phyloP scores from a whole-genome alignment of 2,888 invertebrate genomes.

The Cataglyphis albicans region DNA sequence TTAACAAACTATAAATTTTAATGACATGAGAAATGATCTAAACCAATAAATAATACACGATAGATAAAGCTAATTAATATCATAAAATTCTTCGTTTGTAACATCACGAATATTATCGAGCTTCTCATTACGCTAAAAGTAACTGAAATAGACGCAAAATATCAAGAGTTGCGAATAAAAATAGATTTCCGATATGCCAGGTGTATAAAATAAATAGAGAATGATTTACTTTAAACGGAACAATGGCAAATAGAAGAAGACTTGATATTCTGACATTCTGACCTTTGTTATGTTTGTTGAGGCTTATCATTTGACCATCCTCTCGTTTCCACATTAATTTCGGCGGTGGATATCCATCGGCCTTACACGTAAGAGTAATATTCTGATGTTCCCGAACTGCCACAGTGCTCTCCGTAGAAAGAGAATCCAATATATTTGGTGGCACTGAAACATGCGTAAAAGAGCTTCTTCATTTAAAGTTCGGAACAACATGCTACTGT shows the following conservation, averaged over 20 bases:
- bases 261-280: constrained; percentile 65
- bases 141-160: neutral
- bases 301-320: constrained; percentile 94
- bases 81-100: neutral
- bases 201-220: neutral
- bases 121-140: neutral
- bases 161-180: neutral
- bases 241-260: neutral
- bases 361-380: constrained; percentile 96
- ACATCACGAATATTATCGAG: neutral
- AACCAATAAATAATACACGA: neutral
- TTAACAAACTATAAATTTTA: neutral
- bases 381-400: constrained; percentile 97
- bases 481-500: neutral
- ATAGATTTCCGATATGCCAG: neutral
- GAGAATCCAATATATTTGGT: constrained; percentile 95
- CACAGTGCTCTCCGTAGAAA: constrained; percentile 96
- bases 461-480: neutral
- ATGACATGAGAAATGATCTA: neutral
- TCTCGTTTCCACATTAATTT: constrained; percentile 97
- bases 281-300: constrained; percentile 96
- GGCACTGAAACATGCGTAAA: constrained; percentile 91
- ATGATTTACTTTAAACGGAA: neutral
- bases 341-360: constrained; percentile 96
- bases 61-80: neutral